phyloP scores from a whole-genome alignment of 1,140 invertebrate species.

The Thereuonema tuberculata region DNA sequence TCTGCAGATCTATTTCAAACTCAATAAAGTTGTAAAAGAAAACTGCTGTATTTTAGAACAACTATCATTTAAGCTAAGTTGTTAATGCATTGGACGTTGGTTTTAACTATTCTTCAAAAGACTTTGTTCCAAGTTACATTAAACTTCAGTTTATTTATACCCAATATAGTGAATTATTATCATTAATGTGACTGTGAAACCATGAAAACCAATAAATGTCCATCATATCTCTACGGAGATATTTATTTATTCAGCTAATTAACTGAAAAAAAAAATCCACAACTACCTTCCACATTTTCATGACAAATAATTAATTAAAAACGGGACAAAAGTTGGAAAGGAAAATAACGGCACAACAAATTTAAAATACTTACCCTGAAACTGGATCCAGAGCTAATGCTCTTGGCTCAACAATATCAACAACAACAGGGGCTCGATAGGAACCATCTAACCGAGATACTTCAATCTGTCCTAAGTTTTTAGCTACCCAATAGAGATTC shows the following conservation, averaged over 20 bases:
- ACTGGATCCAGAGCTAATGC: not conserved
- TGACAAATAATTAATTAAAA: not conserved
- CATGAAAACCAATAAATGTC: not conserved
- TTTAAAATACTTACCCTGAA: not conserved
- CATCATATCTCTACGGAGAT: not conserved
- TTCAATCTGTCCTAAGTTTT: not conserved
- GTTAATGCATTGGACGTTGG: too few relatives aligned
- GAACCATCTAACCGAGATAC: not conserved
- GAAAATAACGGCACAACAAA: not conserved
- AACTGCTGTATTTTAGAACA: too few relatives aligned
- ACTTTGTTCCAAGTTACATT: too few relatives aligned
- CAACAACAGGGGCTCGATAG: not conserved
- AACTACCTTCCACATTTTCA: not conserved
- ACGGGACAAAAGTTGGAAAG: not conserved
- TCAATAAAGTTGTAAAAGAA: too few relatives aligned
- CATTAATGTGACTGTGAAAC: not conserved
- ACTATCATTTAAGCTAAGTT: too few relatives aligned
- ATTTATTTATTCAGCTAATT: not conserved
- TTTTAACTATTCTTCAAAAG: too few relatives aligned
- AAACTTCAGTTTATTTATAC: too few relatives aligned
- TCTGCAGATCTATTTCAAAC: too few relatives aligned
- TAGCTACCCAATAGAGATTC: not conserved
- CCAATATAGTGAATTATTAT: too few relatives aligned
- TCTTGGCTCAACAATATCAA: not conserved
- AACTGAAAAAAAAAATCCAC: not conserved